These are phyloP conservation scores for Eurois occulta DNA, from an alignment of 2,888 invertebrate genomes.

Conservation along the genomic window DNA sequence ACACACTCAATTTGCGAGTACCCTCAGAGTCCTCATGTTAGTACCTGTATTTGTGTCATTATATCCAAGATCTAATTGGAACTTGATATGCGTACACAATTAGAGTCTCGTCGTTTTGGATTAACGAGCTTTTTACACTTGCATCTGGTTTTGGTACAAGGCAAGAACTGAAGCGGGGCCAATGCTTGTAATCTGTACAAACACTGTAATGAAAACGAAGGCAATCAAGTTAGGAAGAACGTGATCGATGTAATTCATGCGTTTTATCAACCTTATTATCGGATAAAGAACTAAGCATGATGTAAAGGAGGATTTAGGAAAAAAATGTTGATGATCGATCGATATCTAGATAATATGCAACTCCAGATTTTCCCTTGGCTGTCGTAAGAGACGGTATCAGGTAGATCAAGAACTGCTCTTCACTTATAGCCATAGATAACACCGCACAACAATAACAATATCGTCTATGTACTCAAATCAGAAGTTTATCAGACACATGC, in stretches of 20 bases:
- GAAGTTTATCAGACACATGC: neutral
- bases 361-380: conserved; percentile 18
- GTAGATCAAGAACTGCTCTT: conserved; percentile 34
- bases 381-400: conserved; percentile 15
- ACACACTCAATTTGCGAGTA: conserved; percentile 64
- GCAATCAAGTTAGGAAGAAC: conserved; percentile 21
- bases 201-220: neutral
- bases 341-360: conserved; percentile 29
- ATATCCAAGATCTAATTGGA: conserved; percentile 86
- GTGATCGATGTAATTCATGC: conserved; percentile 30
- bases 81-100: conserved; percentile 88
- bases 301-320: conserved; percentile 38
- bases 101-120: conserved; percentile 82
- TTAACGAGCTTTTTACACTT: conserved; percentile 86
- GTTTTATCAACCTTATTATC: conserved; percentile 39
- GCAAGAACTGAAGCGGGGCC: conserved; percentile 59
- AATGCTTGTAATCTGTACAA: neutral
- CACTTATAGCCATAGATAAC: conserved; percentile 12
- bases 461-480: neutral
- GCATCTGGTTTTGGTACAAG: conserved; percentile 41
- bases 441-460: neutral
- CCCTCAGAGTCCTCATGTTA: conserved; percentile 43
- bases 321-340: conserved; percentile 35
- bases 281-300: conserved; percentile 44
- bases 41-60: conserved; percentile 79